Base-by-base conservation (phyloP, 2,888 invertebrate species). In the Sarcophaga caerulescens region DNA sequence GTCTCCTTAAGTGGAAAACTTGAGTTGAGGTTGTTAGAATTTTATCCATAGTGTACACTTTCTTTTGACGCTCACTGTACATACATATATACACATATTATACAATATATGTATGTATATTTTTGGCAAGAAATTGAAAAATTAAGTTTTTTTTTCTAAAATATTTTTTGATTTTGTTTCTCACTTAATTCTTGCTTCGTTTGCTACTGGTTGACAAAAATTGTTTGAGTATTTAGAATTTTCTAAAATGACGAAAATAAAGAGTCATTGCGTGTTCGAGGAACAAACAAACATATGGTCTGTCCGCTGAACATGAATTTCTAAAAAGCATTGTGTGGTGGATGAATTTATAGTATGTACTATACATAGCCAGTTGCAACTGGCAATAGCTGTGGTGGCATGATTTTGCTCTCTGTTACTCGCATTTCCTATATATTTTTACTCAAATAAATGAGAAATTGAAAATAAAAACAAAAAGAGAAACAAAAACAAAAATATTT, bases 111-210 rank as follows among this genome's bases (percentile, higher is more conserved):
- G 70, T 78, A 75, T 59, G 70, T 78, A 75, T 59, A 69, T 65
- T 84, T 83, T 86, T 86, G 86, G 84, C 86, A 86, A 84, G 68
- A 81, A 66, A 75, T 65, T 47, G 74, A 74, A 78, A 84, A 82
- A 52, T 70, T 69, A 81, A 81, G 84, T 86, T 85, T 52, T 52
- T 52, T 35, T 35, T 35, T 35, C 35, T 35, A 35, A 35, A 52
- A 52, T 52, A 52, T 17, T 52, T 52, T 52, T 2, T 35, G 17
- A 69, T 75, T 63, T 76, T 59, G 21, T 68, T 11, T 17, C 71
- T 35, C 69, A 69, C 68, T 71, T 63, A 74, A 63, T 79, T 79
- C 70, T 52, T 68, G 25, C 65, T 78, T 62, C 19, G 75, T 65
- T 2, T 68, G 66, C 75, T 80, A 79, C 75, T 78, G 81, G 81